Evolutionary conservation across 2,797 vertebrate species (phyloP).

Genomic region (Alcedo atthis): DNA sequence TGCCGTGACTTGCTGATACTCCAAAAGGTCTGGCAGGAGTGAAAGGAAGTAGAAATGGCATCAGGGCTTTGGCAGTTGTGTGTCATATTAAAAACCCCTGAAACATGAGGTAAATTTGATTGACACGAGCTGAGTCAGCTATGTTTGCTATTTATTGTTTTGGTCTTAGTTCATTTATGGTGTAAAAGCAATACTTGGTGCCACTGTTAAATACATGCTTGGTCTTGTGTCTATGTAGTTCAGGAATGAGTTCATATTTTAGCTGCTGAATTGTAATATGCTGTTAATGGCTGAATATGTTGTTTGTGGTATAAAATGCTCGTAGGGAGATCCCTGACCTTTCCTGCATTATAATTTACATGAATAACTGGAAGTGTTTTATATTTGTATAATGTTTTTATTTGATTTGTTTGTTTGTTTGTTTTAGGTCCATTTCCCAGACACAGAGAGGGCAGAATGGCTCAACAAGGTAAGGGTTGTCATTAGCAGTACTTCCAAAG

Average conservation of each 20-base stretch:
- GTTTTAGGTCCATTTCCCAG: constrained; percentile 94
- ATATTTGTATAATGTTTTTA: neutral
- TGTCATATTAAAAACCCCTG: neutral
- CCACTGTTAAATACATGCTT: neutral
- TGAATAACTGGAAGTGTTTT: neutral
- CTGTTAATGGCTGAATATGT: neutral
- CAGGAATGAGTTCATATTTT: neutral
- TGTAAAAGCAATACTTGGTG: neutral
- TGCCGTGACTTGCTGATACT: neutral
- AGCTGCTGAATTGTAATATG: neutral
- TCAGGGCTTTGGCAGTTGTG: neutral
- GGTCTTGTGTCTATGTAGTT: neutral
- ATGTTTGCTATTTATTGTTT: neutral
- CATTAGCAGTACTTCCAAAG: neutral
- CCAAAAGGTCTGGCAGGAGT: neutral
- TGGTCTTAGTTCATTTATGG: neutral
- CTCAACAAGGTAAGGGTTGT: constrained; percentile 92
- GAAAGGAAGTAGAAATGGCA: neutral
- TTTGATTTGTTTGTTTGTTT: neutral
- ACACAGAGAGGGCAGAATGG: constrained; percentile 97
- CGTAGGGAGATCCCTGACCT: neutral
- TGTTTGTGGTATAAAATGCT: neutral
- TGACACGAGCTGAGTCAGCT: neutral
- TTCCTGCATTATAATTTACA: neutral
- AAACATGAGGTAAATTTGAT: neutral